Evolutionary conservation across 2,113 vertebrate species (phyloP), one percentile per base, ranked within the genome.

Genomic region (Phyllostomus hastatus): DNA sequence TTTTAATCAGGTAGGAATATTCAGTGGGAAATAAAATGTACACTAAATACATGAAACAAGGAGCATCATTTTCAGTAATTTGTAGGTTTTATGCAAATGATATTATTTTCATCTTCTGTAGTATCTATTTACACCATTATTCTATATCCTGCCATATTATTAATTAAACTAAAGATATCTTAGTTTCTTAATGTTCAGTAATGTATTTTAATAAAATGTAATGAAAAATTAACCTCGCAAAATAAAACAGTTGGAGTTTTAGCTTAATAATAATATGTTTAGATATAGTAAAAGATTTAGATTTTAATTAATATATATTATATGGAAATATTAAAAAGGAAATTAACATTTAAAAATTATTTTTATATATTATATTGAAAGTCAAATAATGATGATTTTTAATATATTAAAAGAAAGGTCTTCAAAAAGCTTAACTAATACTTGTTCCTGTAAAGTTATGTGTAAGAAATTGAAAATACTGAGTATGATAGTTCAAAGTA

Each of bases 211-310:
- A 78, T 79, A 73, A 79, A 33, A 61, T 64, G 2, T 12, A 87
- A 90, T 92, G 79, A 94, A 95, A 91, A 97, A 92, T 95, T 90
- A 96, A 87, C 69, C 35, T 85, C 91, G 5, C 8, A 66, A 46
- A 57, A 85, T 33, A 91, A 82, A 86, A 12, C 4, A 89, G 46
- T 66, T 92, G 28, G 24, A 92, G 2, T 83, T 95, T 86, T 90
- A 94, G 57, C 10, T 50, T 75, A 64, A 67, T 38, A 78, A 46
- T 46, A 66, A 59, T 73, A 16, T 57, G 16, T 89, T 89, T 31
- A 7, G 14, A 16, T 86, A 54, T 41, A 54, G 20, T 31, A 86
- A 78, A 43, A 64, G 20, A 79, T 73, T 88, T 43, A 72, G 4
- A 86, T 54, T 76, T 46, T 50, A 69, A 52, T 64, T 50, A 69